Percentiles rank a stretch among this genome's conserved stretches.
These are phyloP conservation scores for Python bivittatus DNA, from an alignment of 2,113 vertebrate genomes.

Conservation along the genomic window DNA sequence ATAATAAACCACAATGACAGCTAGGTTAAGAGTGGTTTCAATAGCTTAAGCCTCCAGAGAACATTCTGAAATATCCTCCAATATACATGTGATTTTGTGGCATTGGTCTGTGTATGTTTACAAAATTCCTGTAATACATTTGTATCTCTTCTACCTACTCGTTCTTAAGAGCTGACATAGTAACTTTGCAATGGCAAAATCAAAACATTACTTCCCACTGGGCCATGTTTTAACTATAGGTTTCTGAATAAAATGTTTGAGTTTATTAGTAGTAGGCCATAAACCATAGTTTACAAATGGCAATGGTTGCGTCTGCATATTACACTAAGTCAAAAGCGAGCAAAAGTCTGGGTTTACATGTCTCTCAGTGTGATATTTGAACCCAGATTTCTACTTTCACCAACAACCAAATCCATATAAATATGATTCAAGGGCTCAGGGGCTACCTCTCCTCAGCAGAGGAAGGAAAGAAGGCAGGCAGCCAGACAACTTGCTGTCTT, in stretches of 20 bases:
- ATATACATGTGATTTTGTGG: fast-evolving
- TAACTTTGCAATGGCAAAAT: background rate
- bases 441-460: too few species aligned
- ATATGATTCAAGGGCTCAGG: background rate
- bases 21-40: background rate
- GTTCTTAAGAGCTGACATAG: background rate
- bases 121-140: background rate
- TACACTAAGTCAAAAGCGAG: background rate
- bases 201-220: background rate
- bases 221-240: background rate
- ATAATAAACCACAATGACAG: background rate
- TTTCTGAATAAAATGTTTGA: background rate
- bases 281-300: background rate
- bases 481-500: too few species aligned
- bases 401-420: background rate
- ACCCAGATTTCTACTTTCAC: background rate
- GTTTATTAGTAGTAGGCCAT: background rate
- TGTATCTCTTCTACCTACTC: background rate
- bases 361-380: background rate
- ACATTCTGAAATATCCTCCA: background rate
- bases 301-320: background rate
- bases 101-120: background rate
- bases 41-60: background rate
- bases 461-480: too few species aligned
- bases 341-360: background rate